Evolutionary conservation across 2,888 invertebrate genomes (phyloP).

Genomic region (Bimastos eiseni): DNA sequence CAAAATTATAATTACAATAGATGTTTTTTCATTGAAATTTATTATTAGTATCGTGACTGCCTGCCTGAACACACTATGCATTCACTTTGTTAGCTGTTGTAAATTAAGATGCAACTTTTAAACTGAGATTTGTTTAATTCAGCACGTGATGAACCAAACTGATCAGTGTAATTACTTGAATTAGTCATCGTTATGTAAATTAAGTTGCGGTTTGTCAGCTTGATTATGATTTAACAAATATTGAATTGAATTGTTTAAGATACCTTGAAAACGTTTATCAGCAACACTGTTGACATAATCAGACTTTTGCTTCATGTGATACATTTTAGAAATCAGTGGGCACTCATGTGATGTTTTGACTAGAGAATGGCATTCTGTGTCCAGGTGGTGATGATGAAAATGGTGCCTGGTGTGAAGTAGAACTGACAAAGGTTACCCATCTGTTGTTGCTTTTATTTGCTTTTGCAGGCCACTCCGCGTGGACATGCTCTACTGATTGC

Average conservation of each 20-base stretch:
- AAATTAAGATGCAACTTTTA: background rate
- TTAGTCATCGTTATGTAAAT: no score
- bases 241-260: background rate
- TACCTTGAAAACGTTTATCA: background rate
- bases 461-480: conserved; percentile 45
- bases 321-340: background rate
- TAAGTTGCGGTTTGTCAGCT: no score
- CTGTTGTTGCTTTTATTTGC: background rate
- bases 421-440: background rate
- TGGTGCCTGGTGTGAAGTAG: background rate
- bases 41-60: background rate
- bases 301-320: background rate
- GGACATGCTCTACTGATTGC: conserved; percentile 59
- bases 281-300: background rate
- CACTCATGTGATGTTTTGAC: background rate
- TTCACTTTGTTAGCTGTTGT: background rate
- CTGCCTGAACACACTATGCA: background rate
- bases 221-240: no score
- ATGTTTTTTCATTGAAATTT: background rate
- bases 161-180: background rate
- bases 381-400: background rate
- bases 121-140: background rate
- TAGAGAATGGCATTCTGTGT: background rate
- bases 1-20: background rate
- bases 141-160: background rate